Percentiles rank a stretch among this genome's conserved stretches.
Evolutionary conservation across 2,888 invertebrate species (phyloP).

Genomic region (Himalopsyche japonica): DNA sequence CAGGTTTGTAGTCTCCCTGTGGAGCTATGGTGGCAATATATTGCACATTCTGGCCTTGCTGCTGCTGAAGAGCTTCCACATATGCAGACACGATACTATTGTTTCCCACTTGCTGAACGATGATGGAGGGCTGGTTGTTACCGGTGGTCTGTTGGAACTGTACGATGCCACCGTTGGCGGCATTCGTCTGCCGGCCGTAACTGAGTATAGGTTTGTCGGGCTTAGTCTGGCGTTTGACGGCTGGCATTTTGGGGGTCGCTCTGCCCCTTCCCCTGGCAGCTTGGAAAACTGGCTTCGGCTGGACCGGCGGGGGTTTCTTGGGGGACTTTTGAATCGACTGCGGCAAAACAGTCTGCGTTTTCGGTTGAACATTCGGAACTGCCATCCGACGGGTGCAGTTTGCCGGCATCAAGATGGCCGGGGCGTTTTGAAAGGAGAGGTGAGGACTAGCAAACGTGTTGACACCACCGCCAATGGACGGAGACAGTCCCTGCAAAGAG

Average conservation of each 20-base stretch:
- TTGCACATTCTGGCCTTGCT: slow-evolving; percentile 73
- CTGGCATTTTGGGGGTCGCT: slow-evolving; percentile 55
- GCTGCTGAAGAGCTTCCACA: slow-evolving; percentile 71
- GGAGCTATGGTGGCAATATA: slow-evolving; percentile 74
- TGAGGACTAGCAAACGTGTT: slow-evolving; percentile 59
- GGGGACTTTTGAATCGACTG: slow-evolving; percentile 55
- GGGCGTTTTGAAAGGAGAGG: slow-evolving; percentile 51
- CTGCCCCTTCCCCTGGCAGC: slow-evolving; percentile 55
- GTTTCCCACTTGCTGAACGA: slow-evolving; percentile 68
- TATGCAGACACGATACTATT: slow-evolving; percentile 65
- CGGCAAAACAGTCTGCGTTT: slow-evolving; percentile 56
- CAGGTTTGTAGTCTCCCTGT: slow-evolving; percentile 62
- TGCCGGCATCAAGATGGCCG: slow-evolving; percentile 56
- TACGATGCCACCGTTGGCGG: slow-evolving; percentile 59
- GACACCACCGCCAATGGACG: slow-evolving; percentile 51
- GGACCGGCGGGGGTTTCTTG: slow-evolving; percentile 56
- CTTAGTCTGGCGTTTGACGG: slow-evolving; percentile 57
- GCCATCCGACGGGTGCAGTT: slow-evolving; percentile 55
- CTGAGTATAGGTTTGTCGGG: slow-evolving; percentile 54
- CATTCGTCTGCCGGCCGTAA: slow-evolving; percentile 55
- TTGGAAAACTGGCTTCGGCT: slow-evolving; percentile 59
- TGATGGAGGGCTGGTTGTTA: slow-evolving; percentile 65
- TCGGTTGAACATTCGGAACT: slow-evolving; percentile 54
- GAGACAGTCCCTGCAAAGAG: slow-evolving; percentile 57
- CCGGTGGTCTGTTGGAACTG: slow-evolving; percentile 62